These are phyloP conservation scores for Ambastaia sidthimunki DNA, from an alignment of 2,797 vertebrate genomes.

Conservation along the genomic window DNA sequence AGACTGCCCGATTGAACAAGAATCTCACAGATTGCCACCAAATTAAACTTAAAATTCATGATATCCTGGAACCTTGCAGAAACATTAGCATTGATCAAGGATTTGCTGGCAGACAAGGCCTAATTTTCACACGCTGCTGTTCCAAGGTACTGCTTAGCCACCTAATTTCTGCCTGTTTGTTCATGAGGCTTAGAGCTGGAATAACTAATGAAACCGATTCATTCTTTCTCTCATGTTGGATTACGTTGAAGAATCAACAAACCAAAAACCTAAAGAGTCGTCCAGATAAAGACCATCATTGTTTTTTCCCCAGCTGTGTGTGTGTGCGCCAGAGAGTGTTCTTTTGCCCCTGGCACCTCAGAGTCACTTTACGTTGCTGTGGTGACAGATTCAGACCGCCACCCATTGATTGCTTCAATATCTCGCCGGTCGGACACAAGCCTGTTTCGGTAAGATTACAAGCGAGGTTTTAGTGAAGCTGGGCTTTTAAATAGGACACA, in stretches of 20 bases:
- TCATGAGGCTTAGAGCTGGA: slow-evolving; percentile 49
- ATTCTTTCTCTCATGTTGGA: slow-evolving; percentile 47
- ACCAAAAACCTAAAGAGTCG: slow-evolving; percentile 26
- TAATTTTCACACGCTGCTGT: slow-evolving; percentile 52
- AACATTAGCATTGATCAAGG: slow-evolving; percentile 58
- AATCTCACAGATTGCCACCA: slow-evolving; percentile 36
- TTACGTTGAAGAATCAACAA: slow-evolving; percentile 52
- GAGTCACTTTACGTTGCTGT: slow-evolving; percentile 28
- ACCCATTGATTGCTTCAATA: slow-evolving; percentile 48
- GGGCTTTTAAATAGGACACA: slow-evolving; percentile 59
- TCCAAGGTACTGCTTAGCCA: slow-evolving; percentile 58
- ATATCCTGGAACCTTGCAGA: slow-evolving; percentile 52
- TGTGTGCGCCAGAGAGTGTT: neutral
- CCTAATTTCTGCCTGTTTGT: slow-evolving; percentile 57
- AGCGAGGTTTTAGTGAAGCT: slow-evolving; percentile 57
- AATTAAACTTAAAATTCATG: slow-evolving; percentile 58
- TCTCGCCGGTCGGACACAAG: slow-evolving; percentile 27
- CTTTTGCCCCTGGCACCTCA: slow-evolving; percentile 14
- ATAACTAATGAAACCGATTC: slow-evolving; percentile 52
- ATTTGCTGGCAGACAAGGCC: slow-evolving; percentile 55
- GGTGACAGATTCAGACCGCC: slow-evolving; percentile 20
- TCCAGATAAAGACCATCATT: neutral
- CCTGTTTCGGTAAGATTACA: slow-evolving; percentile 41
- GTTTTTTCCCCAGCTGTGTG: slow-evolving; percentile 38
- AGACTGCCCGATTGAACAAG: slow-evolving; percentile 3